These are phyloP conservation scores for Malacoraja senta DNA, from an alignment of 2,797 vertebrate species.

Conservation along the genomic window DNA sequence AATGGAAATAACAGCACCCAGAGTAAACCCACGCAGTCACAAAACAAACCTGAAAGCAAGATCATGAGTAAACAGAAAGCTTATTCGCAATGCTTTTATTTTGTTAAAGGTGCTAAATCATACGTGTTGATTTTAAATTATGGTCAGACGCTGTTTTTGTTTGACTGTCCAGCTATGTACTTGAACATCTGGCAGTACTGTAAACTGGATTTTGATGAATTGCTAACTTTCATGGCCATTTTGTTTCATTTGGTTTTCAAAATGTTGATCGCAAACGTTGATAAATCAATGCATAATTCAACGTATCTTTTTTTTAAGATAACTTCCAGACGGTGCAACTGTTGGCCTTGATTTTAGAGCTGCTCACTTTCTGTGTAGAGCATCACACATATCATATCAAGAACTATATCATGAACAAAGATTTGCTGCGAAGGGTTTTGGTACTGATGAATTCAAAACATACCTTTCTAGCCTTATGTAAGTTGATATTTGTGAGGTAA, in stretches of 20 bases:
- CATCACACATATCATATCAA: conserved; percentile 98
- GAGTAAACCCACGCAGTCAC: no score
- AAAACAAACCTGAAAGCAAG: no score
- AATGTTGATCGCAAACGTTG: not conserved
- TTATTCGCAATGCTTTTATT: not conserved
- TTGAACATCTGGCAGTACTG: not conserved
- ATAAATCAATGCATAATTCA: not conserved
- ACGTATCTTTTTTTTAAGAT: conserved; percentile 61
- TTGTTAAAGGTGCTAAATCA: not conserved
- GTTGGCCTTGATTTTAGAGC: conserved; percentile 91
- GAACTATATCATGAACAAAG: conserved; percentile 99
- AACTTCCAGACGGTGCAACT: conserved; percentile 98
- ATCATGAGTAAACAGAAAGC: not conserved
- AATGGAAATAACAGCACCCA: no score
- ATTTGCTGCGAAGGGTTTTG: conserved; percentile 88
- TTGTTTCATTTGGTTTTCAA: conserved; percentile 26
- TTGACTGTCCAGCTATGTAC: not conserved
- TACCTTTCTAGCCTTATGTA: conserved; percentile 94
- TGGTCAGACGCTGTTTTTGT: not conserved
- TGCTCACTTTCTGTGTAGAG: conserved; percentile 96
- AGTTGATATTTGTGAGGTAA: conserved; percentile 53
- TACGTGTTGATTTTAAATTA: not conserved
- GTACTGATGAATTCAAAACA: conserved; percentile 99
- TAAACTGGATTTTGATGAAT: not conserved
- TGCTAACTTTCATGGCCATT: not conserved